Percentiles rank a stretch among this genome's conserved stretches.
These are phyloP conservation scores for Stenopsyche tienmushanensis DNA, from an alignment of 1,140 invertebrate genomes.

Conservation along the genomic window DNA sequence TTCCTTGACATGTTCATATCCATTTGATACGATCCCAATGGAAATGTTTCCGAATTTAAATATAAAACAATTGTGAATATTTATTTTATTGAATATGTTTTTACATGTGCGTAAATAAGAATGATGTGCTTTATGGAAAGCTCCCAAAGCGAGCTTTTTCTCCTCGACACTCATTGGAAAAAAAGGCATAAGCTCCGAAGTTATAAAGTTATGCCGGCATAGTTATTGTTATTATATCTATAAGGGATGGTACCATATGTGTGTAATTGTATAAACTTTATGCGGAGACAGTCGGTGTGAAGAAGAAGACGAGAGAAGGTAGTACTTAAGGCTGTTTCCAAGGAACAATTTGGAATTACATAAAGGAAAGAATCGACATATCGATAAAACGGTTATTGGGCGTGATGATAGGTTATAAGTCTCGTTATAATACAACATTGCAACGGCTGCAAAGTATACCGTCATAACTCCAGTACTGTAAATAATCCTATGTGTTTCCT, in stretches of 20 bases:
- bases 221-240: slow-evolving; percentile 14
- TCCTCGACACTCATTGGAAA: too few relatives aligned
- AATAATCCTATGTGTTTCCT: too few relatives aligned
- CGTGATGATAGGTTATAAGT: slow-evolving; percentile 40
- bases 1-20: too few relatives aligned
- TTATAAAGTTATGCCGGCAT: background rate
- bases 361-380: slow-evolving; percentile 36
- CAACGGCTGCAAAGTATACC: slow-evolving; percentile 13
- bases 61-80: too few relatives aligned
- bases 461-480: slow-evolving; percentile 5
- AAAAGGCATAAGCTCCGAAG: too few relatives aligned
- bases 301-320: slow-evolving; percentile 1
- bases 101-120: too few relatives aligned
- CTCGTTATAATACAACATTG: slow-evolving; percentile 29
- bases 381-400: slow-evolving; percentile 40
- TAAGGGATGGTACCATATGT: slow-evolving; percentile 2
- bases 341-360: slow-evolving; percentile 30
- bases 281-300: slow-evolving; percentile 4
- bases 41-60: too few relatives aligned
- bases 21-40: too few relatives aligned
- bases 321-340: slow-evolving; percentile 13
- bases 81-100: too few relatives aligned
- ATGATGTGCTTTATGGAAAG: too few relatives aligned
- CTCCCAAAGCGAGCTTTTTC: too few relatives aligned
- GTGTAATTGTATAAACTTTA: slow-evolving; percentile 21